phyloP scores from a whole-genome alignment of 2,888 invertebrate species.

The Sacculina carcini region DNA sequence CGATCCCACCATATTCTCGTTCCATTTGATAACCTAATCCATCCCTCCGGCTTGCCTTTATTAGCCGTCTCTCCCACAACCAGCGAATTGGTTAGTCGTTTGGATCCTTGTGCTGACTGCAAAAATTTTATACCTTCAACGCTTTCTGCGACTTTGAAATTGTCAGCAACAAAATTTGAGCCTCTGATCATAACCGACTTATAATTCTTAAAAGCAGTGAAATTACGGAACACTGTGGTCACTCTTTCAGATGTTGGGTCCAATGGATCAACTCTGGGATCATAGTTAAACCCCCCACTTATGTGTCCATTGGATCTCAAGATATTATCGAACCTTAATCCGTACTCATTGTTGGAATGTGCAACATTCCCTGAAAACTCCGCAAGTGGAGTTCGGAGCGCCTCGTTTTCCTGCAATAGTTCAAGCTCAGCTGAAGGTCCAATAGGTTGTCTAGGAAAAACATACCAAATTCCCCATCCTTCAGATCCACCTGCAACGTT shows the following conservation, averaged over 20 bases:
- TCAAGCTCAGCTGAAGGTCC: background rate
- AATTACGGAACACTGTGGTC: background rate
- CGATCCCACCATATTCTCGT: background rate
- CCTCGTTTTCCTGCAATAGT: background rate
- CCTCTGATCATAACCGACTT: background rate
- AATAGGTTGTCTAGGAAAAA: background rate
- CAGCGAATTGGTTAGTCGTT: background rate
- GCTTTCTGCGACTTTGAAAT: background rate
- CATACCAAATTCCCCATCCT: background rate
- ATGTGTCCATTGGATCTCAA: background rate
- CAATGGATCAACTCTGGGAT: background rate
- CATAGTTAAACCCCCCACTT: background rate
- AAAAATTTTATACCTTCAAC: background rate
- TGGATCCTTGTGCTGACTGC: background rate
- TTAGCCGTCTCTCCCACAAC: background rate
- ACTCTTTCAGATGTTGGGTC: background rate
- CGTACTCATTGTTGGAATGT: background rate
- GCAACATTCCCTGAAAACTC: background rate
- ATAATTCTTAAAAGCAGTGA: background rate
- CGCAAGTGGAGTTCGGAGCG: background rate
- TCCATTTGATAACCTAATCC: background rate
- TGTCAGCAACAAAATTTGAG: background rate
- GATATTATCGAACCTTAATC: background rate
- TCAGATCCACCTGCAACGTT: background rate
- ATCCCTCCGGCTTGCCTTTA: background rate